Evolutionary conservation across 2,888 invertebrate genomes (phyloP), one percentile per base, ranked within the genome.

Genomic region (Epiperipatus broadwayi): DNA sequence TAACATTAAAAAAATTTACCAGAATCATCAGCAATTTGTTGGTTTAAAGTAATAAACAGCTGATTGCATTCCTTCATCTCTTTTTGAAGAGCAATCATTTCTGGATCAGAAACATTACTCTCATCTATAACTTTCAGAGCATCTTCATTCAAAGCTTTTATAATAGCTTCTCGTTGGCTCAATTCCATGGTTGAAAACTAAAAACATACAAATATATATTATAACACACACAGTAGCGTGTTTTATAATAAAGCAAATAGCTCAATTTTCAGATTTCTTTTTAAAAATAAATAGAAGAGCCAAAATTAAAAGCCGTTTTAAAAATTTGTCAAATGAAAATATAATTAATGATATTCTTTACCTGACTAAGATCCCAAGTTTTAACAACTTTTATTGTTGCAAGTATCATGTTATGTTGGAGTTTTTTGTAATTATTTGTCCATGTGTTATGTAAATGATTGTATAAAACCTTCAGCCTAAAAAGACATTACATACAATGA

Each of bases 311-410:
- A 41, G 15, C 29, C 32, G 22, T 41, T 2, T 8, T 36, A 40
- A 28, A 40, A 15, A 12, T 7, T 19, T 27, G 1, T 41, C 8
- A 39, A 5, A 19, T 5, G 12, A 5, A 40, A 29, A 33, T 10
- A 16, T 7, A 15, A 41, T 25, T 21, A 42, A 34, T 19, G 3
- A n/a, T 18, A 14, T 18, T n/a, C n/a, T 46, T 56, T 51, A 72
- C 74, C 65, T 81, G 79, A 42, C 79, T 75, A 56, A 84, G 71
- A 50, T 72, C 71, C 73, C 73, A 73, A 41, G 67, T 75, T 62
- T 87, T 84, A 28, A 95, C 89, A 12, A 89, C 87, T 57, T 85
- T 84, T 59, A 95, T 93, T 43, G 93, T 95, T 21, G 93, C 91
- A 54, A 93, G 87, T 50, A 95, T 89, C 91, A 93, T 93, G 59